phyloP scores from a whole-genome alignment of 2,797 vertebrate species.

The Carcharodon carcharias region DNA sequence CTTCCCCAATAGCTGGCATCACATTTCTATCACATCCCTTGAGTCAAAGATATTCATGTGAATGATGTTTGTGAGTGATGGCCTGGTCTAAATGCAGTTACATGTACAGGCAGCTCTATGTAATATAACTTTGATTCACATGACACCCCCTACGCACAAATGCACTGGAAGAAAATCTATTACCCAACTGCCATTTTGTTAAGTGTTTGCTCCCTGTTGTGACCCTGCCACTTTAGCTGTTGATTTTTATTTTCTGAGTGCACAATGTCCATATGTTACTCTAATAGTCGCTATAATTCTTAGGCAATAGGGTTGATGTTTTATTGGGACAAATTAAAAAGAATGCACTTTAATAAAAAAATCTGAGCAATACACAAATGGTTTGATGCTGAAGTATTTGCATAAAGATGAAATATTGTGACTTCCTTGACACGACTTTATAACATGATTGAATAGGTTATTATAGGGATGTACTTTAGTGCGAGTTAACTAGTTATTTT shows the following conservation, averaged over 20 bases:
- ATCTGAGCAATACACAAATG: constrained; percentile 76
- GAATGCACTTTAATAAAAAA: constrained; percentile 88
- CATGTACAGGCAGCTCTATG: constrained; percentile 35
- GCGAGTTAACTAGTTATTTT: constrained; percentile 72
- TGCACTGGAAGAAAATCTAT: constrained; percentile 65
- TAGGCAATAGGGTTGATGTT: constrained; percentile 78
- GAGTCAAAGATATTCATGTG: constrained; percentile 22
- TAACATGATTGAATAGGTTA: constrained; percentile 89
- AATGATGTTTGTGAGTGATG: constrained; percentile 32
- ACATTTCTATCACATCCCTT: not conserved
- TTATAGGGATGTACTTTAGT: constrained; percentile 71
- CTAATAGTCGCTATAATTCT: constrained; percentile 94
- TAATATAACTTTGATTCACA: constrained; percentile 59
- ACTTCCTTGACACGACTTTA: constrained; percentile 82
- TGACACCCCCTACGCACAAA: constrained; percentile 48
- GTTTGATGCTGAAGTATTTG: constrained; percentile 83
- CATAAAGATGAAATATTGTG: constrained; percentile 88
- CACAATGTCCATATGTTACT: constrained; percentile 83
- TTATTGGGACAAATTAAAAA: constrained; percentile 76
- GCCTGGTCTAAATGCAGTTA: constrained; percentile 36
- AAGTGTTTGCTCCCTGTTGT: constrained; percentile 79
- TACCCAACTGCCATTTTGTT: constrained; percentile 74
- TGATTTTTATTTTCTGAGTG: constrained; percentile 89
- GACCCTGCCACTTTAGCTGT: constrained; percentile 88
- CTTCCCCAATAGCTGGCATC: not conserved